Evolutionary conservation across 2,797 vertebrate species (phyloP).

Genomic region (Lerista edwardsae): DNA sequence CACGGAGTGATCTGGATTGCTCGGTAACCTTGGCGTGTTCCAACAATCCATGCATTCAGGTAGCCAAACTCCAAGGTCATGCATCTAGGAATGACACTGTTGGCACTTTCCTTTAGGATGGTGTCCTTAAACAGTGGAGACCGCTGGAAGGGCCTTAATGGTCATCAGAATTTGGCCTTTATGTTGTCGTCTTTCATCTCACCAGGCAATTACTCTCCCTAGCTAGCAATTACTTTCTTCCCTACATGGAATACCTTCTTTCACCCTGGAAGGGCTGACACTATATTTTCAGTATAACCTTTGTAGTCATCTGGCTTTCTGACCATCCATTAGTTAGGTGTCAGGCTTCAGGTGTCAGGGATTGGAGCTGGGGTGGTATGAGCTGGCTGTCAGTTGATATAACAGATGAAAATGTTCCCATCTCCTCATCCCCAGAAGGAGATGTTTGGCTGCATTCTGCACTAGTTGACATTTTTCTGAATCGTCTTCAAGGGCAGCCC

Average conservation of each 20-base stretch:
- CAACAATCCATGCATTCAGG: constrained; percentile 10
- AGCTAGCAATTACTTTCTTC: neutral
- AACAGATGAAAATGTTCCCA: neutral
- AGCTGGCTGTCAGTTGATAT: no score
- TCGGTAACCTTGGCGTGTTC: constrained; percentile 1
- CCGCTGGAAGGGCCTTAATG: constrained; percentile 1
- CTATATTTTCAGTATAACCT: neutral
- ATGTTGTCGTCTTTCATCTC: neutral
- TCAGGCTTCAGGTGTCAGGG: no score
- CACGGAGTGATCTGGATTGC: neutral
- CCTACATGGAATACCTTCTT: neutral
- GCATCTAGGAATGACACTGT: constrained; percentile 18
- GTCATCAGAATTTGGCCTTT: constrained; percentile 14
- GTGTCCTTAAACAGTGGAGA: neutral
- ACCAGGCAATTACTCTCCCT: neutral
- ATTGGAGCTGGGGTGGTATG: no score
- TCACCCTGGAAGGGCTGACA: neutral
- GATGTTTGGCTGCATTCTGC: neutral
- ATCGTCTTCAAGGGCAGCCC: neutral
- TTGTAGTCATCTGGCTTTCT: neutral
- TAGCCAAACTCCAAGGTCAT: constrained; percentile 8
- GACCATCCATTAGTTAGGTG: no score
- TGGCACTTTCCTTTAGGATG: neutral
- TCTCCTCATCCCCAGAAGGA: neutral
- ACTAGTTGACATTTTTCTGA: neutral